phyloP scores from a whole-genome alignment of 2,888 invertebrate species.

The Torymus auratus region DNA sequence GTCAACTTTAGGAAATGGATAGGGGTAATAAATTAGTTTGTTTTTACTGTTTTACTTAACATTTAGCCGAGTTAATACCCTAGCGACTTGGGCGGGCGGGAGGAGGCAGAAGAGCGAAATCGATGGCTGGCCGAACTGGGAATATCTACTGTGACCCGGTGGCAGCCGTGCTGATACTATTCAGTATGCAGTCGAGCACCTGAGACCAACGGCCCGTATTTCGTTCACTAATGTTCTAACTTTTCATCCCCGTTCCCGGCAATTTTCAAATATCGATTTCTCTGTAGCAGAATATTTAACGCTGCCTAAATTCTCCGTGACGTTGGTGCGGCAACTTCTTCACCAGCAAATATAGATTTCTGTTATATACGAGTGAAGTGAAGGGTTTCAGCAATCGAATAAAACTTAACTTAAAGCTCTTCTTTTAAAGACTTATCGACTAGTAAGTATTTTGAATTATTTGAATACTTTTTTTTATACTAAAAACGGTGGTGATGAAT shows the following conservation, averaged over 20 bases:
- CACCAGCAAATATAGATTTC: not conserved
- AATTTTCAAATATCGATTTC: constrained; percentile 54
- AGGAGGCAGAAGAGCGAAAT: constrained; percentile 19
- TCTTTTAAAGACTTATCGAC: too few species aligned
- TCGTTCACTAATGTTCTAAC: constrained; percentile 51
- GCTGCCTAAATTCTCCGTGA: constrained; percentile 20
- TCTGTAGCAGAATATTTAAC: constrained; percentile 50
- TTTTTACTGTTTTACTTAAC: constrained; percentile 45
- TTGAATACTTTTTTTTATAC: too few species aligned
- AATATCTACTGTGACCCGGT: constrained; percentile 44
- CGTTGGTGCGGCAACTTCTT: constrained; percentile 26
- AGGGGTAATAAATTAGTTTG: constrained; percentile 31
- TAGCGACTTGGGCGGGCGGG: constrained; percentile 20
- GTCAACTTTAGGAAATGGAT: constrained; percentile 6
- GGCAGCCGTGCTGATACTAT: constrained; percentile 29
- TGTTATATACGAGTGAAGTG: constrained; percentile 8
- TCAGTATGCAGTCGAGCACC: constrained; percentile 53
- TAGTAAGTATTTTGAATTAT: too few species aligned
- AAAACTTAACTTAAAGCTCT: too few species aligned
- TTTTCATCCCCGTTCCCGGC: constrained; percentile 48
- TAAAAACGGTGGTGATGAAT: too few species aligned
- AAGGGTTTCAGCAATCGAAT: too few species aligned
- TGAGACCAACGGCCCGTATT: constrained; percentile 51
- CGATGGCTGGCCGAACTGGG: constrained; percentile 50
- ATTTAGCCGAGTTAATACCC: constrained; percentile 39